phyloP scores from a whole-genome alignment of 2,888 invertebrate genomes.

The Pollenia labialis region DNA sequence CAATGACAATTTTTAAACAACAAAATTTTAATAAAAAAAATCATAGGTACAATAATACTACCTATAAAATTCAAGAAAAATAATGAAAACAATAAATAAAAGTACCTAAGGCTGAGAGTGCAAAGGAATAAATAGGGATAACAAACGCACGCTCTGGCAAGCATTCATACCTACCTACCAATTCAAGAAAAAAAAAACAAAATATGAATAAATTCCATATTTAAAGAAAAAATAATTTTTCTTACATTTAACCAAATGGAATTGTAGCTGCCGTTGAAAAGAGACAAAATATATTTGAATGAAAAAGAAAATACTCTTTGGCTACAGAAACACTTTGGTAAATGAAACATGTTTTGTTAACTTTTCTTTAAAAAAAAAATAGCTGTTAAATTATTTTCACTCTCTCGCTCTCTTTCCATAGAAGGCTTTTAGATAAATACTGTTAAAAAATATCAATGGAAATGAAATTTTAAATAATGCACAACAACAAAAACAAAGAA shows the following conservation, averaged over 20 bases:
- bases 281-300: constrained; percentile 32
- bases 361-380: neutral
- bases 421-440: constrained; percentile 62
- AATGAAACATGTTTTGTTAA: constrained; percentile 12
- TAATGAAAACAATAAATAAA: neutral
- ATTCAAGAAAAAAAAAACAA: constrained; percentile 43
- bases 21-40: constrained; percentile 53
- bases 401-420: neutral
- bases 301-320: constrained; percentile 1
- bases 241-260: constrained; percentile 12
- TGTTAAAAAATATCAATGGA: constrained; percentile 62
- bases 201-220: constrained; percentile 64
- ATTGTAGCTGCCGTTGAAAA: constrained; percentile 56
- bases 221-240: constrained; percentile 38
- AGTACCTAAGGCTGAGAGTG: constrained; percentile 22
- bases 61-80: constrained; percentile 11
- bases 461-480: constrained; percentile 45
- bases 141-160: neutral
- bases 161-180: neutral
- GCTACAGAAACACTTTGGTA: constrained; percentile 38
- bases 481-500: constrained; percentile 21
- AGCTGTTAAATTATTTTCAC: neutral
- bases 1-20: constrained; percentile 59
- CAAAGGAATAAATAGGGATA: constrained; percentile 19
- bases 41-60: constrained; percentile 30